Evolutionary conservation across 2,113 vertebrate genomes (phyloP).

Genomic region (Anthoscopus minutus): DNA sequence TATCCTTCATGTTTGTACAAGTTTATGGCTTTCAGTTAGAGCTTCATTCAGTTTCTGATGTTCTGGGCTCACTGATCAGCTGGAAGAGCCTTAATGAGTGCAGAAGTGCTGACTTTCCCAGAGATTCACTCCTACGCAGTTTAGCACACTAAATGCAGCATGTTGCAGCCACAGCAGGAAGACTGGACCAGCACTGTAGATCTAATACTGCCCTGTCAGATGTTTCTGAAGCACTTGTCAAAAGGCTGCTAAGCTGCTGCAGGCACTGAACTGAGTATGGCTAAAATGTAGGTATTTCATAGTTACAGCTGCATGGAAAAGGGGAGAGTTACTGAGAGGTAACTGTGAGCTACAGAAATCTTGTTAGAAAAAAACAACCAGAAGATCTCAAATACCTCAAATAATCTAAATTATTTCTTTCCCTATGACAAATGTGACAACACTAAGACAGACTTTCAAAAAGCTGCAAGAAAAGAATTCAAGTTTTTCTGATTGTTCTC

Average conservation of each 20-base stretch:
- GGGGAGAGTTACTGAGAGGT: not conserved
- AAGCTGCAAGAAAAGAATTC: not conserved
- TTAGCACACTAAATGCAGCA: not conserved
- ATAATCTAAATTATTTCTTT: not conserved
- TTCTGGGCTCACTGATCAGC: not conserved
- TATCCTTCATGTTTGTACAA: not conserved
- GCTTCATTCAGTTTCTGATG: not conserved
- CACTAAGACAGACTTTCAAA: not conserved
- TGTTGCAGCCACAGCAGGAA: not conserved
- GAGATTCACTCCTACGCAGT: not conserved
- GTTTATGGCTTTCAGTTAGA: not conserved
- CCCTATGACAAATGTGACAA: not conserved
- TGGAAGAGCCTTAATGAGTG: not conserved
- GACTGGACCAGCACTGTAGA: not conserved
- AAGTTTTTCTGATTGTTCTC: not conserved
- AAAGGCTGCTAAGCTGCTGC: not conserved
- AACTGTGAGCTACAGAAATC: not conserved
- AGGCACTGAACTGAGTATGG: not conserved
- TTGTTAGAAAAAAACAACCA: not conserved
- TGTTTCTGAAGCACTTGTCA: not conserved
- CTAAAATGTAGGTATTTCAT: not conserved
- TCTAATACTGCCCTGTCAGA: not conserved
- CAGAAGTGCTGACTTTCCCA: not conserved
- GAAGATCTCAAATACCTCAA: not conserved
- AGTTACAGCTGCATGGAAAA: not conserved